Evolutionary conservation across 2,888 invertebrate species (phyloP).

Genomic region (Pseudococcus jackbeardsleyi): DNA sequence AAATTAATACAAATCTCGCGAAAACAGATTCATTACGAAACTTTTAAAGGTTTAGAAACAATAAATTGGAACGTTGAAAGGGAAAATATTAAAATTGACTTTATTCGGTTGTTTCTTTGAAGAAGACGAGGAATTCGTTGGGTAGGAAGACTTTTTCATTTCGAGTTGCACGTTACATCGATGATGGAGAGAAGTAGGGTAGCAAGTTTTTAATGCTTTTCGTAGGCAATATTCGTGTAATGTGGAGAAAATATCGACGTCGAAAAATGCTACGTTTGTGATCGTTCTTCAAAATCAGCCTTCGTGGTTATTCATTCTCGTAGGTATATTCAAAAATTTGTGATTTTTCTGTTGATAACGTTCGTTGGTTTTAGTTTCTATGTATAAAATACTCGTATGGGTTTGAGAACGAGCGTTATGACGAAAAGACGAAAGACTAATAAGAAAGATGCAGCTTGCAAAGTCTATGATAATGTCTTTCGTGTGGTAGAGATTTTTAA

Average conservation of each 20-base stretch:
- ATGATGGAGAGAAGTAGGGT: not conserved
- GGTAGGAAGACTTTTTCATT: not conserved
- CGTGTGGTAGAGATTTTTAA: not conserved
- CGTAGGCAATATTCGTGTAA: not conserved
- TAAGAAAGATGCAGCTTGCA: not conserved
- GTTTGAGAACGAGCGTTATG: not conserved
- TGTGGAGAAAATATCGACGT: too few relatives aligned
- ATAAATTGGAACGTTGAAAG: slow-evolving; percentile 37
- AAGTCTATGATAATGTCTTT: not conserved
- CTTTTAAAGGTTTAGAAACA: slow-evolving; percentile 7
- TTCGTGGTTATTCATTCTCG: too few relatives aligned
- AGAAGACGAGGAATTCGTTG: not conserved
- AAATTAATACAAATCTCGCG: slow-evolving; percentile 47
- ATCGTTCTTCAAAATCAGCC: too few relatives aligned
- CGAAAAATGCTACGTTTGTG: too few relatives aligned
- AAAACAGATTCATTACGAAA: slow-evolving; percentile 44
- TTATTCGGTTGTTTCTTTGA: slow-evolving; percentile 9
- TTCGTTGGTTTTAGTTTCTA: too few relatives aligned
- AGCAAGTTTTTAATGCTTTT: not conserved
- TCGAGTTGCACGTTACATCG: not conserved
- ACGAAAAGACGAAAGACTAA: not conserved
- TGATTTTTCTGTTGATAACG: too few relatives aligned
- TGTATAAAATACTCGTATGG: too few relatives aligned
- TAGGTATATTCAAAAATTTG: too few relatives aligned
- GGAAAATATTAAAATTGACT: slow-evolving; percentile 51